These are phyloP conservation scores for Brachionus sp. DNA, from an alignment of 1,140 invertebrate species.

Conservation along the genomic window DNA sequence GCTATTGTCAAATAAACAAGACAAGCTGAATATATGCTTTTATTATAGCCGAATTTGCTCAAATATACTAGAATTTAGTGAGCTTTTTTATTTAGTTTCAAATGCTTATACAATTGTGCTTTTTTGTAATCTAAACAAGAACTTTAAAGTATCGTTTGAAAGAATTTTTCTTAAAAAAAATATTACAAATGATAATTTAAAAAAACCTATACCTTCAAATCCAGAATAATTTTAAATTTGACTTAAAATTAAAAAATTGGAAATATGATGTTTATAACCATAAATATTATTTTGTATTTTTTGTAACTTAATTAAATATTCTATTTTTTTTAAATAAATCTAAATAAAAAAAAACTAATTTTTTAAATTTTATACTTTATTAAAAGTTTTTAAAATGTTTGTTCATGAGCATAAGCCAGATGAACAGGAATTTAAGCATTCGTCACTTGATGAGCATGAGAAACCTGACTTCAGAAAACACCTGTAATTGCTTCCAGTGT, in stretches of 20 bases:
- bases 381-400: not conserved
- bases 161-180: not conserved
- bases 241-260: too few species aligned
- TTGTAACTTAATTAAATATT: too few species aligned
- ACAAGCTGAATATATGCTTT: not conserved
- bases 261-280: too few species aligned
- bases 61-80: not conserved
- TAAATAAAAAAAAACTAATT: not conserved
- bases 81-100: not conserved
- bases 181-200: not conserved
- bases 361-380: not conserved
- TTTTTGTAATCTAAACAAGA: not conserved
- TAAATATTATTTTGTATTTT: too few species aligned
- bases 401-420: not conserved
- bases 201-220: too few species aligned
- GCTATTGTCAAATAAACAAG: not conserved
- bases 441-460: not conserved
- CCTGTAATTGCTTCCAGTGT: not conserved
- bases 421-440: not conserved
- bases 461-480: slow-evolving; percentile 6
- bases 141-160: not conserved
- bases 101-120: not conserved
- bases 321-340: too few species aligned
- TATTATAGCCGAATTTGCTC: not conserved
- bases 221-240: too few species aligned